These are phyloP conservation scores for Melitaea athalia DNA, from an alignment of 2,888 invertebrate genomes.

Conservation along the genomic window DNA sequence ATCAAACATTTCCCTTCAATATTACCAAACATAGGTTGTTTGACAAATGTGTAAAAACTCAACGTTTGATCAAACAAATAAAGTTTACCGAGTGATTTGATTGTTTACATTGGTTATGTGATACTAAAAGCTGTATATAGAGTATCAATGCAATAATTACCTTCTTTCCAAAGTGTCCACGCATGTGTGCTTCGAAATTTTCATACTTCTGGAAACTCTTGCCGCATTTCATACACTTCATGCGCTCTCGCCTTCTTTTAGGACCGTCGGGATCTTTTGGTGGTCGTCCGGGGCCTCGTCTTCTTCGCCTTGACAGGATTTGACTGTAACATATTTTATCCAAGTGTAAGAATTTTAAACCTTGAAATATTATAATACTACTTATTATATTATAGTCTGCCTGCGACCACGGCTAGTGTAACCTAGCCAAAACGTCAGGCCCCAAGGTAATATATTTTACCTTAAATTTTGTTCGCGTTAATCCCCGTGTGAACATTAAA, in stretches of 20 bases:
- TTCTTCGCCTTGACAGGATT: constrained; percentile 50
- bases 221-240: constrained; percentile 77
- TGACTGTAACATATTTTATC: constrained; percentile 33
- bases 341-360: background rate
- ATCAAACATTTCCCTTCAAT: too few relatives aligned
- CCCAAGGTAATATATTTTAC: too few relatives aligned
- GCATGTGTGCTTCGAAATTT: constrained; percentile 77
- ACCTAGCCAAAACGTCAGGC: too few relatives aligned
- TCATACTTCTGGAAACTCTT: constrained; percentile 77
- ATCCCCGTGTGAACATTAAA: too few relatives aligned
- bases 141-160: constrained; percentile 44
- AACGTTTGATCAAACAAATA: too few relatives aligned
- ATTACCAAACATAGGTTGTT: too few relatives aligned
- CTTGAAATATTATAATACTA: background rate
- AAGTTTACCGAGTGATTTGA: background rate
- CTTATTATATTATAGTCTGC: background rate
- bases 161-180: constrained; percentile 79
- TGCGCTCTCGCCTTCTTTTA: constrained; percentile 55
- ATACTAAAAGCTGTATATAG: background rate
- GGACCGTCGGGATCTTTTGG: constrained; percentile 42
- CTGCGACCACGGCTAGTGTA: too few relatives aligned
- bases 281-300: constrained; percentile 45
- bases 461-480: too few relatives aligned
- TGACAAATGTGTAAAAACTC: too few relatives aligned
- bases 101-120: background rate